phyloP scores from a whole-genome alignment of 2,888 invertebrate genomes.

The Serripes groenlandicus region DNA sequence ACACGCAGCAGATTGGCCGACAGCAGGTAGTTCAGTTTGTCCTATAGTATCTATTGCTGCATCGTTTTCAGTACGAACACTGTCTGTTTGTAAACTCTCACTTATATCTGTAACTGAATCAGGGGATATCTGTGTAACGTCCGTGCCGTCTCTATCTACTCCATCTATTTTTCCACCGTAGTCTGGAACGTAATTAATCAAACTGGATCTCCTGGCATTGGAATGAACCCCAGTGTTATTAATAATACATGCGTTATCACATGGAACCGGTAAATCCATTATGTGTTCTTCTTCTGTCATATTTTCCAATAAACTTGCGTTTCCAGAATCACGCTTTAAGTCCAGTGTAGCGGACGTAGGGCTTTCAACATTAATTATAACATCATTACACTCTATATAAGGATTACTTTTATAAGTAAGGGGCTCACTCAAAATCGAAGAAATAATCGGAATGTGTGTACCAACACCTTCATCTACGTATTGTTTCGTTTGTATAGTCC shows the following conservation, averaged over 20 bases:
- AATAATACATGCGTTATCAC: neutral
- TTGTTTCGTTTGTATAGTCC: constrained; percentile 38
- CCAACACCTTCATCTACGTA: neutral
- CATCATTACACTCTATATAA: neutral
- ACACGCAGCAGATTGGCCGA: constrained; percentile 32
- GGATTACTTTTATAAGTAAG: neutral
- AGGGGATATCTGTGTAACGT: constrained; percentile 51
- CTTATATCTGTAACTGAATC: constrained; percentile 62
- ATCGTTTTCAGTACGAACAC: constrained; percentile 49
- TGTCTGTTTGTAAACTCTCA: constrained; percentile 61
- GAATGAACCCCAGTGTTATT: neutral
- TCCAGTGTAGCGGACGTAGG: constrained; percentile 1
- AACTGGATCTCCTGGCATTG: neutral
- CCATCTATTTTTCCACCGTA: neutral
- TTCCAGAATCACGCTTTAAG: constrained; percentile 43
- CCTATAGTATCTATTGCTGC: constrained; percentile 28
- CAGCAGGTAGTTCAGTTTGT: constrained; percentile 25
- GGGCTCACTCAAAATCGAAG: neutral
- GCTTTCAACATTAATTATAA: constrained; percentile 15
- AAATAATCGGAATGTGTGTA: neutral
- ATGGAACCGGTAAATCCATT: neutral
- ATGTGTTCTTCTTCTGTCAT: constrained; percentile 4
- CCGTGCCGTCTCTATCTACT: neutral
- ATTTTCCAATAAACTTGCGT: constrained; percentile 53
- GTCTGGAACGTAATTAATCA: neutral